phyloP scores from a whole-genome alignment of 2,113 vertebrate species.

The Myxocyprinus asiaticus region DNA sequence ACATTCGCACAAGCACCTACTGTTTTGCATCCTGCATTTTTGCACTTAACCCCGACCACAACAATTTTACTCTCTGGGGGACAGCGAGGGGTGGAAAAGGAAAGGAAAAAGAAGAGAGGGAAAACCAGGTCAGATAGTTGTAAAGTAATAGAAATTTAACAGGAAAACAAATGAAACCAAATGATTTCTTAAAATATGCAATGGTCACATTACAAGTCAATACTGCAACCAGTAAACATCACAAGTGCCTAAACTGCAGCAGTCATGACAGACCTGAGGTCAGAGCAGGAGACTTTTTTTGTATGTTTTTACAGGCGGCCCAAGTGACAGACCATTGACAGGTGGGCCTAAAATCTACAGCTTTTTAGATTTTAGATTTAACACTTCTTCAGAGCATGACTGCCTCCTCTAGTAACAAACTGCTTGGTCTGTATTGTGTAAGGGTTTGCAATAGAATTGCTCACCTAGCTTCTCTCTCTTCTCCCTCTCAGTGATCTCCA shows the following conservation, averaged over 20 bases:
- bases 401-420: too few species aligned
- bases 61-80: slow-evolving; percentile 65
- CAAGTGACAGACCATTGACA: too few species aligned
- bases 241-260: too few species aligned
- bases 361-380: too few species aligned
- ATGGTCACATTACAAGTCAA: too few species aligned
- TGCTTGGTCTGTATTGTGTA: neutral
- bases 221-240: too few species aligned
- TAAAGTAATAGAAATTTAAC: neutral
- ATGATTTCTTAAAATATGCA: too few species aligned
- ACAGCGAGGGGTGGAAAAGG: neutral
- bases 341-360: neutral
- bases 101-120: neutral
- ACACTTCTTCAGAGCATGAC: too few species aligned
- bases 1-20: slow-evolving; percentile 72
- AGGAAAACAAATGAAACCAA: neutral
- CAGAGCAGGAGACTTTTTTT: too few species aligned
- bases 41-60: slow-evolving; percentile 80
- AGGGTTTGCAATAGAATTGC: neutral
- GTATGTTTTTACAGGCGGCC: neutral
- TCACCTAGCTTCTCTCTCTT: slow-evolving; percentile 57
- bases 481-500: slow-evolving; percentile 63
- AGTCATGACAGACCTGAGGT: too few species aligned
- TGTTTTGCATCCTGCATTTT: slow-evolving; percentile 87
- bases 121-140: neutral